These are phyloP conservation scores for Rhizoglyphus robini DNA, from an alignment of 1,140 invertebrate genomes.

Conservation along the genomic window DNA sequence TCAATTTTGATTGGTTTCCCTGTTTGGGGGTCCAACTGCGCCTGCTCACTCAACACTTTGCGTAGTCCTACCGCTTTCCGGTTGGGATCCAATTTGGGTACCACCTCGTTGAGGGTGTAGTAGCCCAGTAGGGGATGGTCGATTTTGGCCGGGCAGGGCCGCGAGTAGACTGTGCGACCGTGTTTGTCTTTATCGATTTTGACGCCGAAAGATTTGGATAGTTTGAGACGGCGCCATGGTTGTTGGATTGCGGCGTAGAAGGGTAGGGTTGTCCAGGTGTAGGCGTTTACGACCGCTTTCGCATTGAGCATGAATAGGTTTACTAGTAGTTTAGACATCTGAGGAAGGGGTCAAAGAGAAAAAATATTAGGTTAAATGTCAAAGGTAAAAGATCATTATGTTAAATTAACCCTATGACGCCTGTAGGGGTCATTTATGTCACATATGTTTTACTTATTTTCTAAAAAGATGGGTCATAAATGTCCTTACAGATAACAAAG, in stretches of 20 bases:
- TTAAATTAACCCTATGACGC: too few relatives aligned
- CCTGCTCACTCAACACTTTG: slow-evolving; percentile 75
- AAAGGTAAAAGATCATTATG: too few relatives aligned
- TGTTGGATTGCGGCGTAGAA: slow-evolving; percentile 70
- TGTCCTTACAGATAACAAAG: too few relatives aligned
- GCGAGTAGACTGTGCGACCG: not conserved
- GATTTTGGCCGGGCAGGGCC: slow-evolving; percentile 28
- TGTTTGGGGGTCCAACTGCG: slow-evolving; percentile 73
- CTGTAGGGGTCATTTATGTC: too few relatives aligned
- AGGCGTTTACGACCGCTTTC: slow-evolving; percentile 41
- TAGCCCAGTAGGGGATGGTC: slow-evolving; percentile 72
- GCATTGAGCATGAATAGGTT: slow-evolving; percentile 12
- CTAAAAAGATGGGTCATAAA: too few relatives aligned
- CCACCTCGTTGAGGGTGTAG: slow-evolving; percentile 60
- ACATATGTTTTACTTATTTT: too few relatives aligned
- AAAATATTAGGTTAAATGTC: too few relatives aligned
- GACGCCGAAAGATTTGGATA: not conserved
- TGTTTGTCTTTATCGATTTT: not conserved
- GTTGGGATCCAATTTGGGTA: slow-evolving; percentile 41
- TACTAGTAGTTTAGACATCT: slow-evolving; percentile 14
- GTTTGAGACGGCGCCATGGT: slow-evolving; percentile 52
- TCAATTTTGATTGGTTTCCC: slow-evolving; percentile 11
- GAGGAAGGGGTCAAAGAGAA: not conserved
- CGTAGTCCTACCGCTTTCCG: slow-evolving; percentile 73
- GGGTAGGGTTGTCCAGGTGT: slow-evolving; percentile 76